Evolutionary conservation across 2,797 vertebrate genomes (phyloP).

Genomic region (Morus bassanus): DNA sequence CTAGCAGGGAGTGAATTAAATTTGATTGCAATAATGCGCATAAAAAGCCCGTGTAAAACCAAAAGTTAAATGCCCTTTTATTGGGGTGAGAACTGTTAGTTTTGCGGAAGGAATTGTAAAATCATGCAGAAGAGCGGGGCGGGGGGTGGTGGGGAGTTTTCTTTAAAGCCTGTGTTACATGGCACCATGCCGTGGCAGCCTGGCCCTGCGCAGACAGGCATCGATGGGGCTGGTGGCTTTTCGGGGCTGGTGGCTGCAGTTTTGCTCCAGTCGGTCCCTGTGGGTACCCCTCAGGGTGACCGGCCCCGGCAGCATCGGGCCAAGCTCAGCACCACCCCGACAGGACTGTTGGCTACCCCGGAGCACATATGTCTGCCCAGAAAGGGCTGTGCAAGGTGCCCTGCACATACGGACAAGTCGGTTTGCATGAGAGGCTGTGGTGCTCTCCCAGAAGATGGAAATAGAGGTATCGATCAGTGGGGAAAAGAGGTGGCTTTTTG

Average conservation of each 20-base stretch:
- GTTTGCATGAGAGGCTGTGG: background rate
- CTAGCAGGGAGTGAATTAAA: slow-evolving; percentile 47
- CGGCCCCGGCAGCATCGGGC: background rate
- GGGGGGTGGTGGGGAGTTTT: background rate
- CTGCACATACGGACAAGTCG: accelerated
- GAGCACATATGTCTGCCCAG: accelerated
- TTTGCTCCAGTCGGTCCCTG: background rate
- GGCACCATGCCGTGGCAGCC: accelerated
- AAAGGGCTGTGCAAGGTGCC: background rate
- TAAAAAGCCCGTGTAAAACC: background rate
- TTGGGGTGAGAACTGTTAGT: background rate
- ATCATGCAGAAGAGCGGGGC: background rate
- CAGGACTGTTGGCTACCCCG: accelerated
- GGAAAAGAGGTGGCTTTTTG: too few species aligned
- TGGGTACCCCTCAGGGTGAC: background rate
- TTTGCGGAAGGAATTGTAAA: background rate
- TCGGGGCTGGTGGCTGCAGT: background rate
- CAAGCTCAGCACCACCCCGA: background rate
- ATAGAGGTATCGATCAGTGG: accelerated
- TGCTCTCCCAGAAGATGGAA: background rate
- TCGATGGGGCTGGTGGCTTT: accelerated
- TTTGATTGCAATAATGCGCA: slow-evolving; percentile 2
- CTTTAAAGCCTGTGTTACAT: accelerated
- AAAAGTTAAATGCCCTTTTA: slow-evolving; percentile 8
- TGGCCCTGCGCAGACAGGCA: background rate